These are phyloP conservation scores for Gallinago jamesoni DNA, from an alignment of 2,113 vertebrate species.

Conservation along the genomic window DNA sequence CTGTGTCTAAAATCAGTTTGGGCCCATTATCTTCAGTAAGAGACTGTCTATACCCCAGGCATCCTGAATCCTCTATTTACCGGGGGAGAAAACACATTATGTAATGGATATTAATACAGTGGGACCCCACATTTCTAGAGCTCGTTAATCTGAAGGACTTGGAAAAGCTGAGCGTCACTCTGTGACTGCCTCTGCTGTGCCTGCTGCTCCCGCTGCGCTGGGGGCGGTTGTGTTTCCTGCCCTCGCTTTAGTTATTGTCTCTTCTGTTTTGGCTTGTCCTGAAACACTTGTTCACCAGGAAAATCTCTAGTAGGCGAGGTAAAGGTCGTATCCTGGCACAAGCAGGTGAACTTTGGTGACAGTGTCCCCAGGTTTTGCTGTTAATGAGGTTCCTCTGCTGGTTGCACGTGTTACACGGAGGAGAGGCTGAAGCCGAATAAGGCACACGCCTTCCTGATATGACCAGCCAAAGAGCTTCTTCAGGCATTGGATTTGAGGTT, in stretches of 20 bases:
- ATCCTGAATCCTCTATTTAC: slow-evolving; percentile 50
- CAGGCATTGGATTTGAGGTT: neutral
- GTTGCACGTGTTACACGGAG: accelerated
- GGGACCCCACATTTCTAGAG: slow-evolving; percentile 54
- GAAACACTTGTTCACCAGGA: neutral
- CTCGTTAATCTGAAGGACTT: slow-evolving; percentile 56
- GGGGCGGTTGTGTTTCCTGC: neutral
- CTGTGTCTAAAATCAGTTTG: slow-evolving; percentile 65
- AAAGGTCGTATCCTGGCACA: neutral
- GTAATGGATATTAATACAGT: slow-evolving; percentile 52
- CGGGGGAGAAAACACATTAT: slow-evolving; percentile 30
- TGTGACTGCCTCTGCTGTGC: slow-evolving; percentile 33
- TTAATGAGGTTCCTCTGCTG: slow-evolving; percentile 31
- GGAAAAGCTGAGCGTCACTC: neutral
- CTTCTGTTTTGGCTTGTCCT: slow-evolving; percentile 14
- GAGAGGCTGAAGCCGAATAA: neutral
- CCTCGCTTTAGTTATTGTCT: neutral
- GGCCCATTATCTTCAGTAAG: slow-evolving; percentile 53
- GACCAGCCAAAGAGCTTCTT: neutral
- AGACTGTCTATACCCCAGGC: slow-evolving; percentile 54
- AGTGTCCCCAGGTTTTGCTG: neutral
- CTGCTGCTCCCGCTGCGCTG: slow-evolving; percentile 9
- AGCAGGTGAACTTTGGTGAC: neutral
- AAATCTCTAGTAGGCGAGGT: neutral
- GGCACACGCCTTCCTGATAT: neutral